A percentile compares a stretch with the other conserved stretches of the same genome.
phyloP scores from a whole-genome alignment of 2,113 vertebrate species.

The Speoplatyrhinus poulsoni region DNA sequence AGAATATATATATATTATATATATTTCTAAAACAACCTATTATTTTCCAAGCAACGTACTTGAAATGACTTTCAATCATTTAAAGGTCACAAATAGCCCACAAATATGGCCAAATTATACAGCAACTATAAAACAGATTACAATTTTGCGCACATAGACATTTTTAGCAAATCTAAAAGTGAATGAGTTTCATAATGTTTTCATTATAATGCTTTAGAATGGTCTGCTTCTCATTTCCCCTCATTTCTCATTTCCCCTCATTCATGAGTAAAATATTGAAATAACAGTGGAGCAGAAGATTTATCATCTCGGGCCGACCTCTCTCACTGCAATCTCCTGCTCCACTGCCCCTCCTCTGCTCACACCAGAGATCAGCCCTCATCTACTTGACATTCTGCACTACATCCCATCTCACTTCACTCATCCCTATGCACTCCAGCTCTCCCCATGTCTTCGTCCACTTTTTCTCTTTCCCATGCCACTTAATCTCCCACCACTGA shows the following conservation, averaged over 20 bases:
- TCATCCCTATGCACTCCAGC: not conserved
- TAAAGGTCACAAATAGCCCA: too few species aligned
- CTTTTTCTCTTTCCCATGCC: not conserved
- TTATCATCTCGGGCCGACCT: conserved; percentile 15
- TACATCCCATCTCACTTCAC: not conserved
- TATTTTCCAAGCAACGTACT: too few species aligned
- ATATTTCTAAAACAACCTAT: too few species aligned
- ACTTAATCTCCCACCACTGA: not conserved
- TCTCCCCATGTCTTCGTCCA: too few species aligned
- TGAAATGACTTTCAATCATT: too few species aligned
- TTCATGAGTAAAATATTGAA: conserved; percentile 28
- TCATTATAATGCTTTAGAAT: too few species aligned
- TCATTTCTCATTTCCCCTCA: too few species aligned
- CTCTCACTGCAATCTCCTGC: not conserved
- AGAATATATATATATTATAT: too few species aligned
- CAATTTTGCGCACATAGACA: not conserved
- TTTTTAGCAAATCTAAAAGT: too few species aligned
- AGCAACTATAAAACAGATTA: not conserved
- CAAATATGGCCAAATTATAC: not conserved
- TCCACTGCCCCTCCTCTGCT: conserved; percentile 3
- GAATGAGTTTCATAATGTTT: too few species aligned
- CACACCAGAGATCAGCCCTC: conserved; percentile 12
- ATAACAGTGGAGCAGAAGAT: conserved; percentile 39
- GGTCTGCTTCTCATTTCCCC: too few species aligned
- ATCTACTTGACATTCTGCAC: conserved; percentile 6